phyloP scores from a whole-genome alignment of 2,113 vertebrate species.

The Takifugu bimaculatus region DNA sequence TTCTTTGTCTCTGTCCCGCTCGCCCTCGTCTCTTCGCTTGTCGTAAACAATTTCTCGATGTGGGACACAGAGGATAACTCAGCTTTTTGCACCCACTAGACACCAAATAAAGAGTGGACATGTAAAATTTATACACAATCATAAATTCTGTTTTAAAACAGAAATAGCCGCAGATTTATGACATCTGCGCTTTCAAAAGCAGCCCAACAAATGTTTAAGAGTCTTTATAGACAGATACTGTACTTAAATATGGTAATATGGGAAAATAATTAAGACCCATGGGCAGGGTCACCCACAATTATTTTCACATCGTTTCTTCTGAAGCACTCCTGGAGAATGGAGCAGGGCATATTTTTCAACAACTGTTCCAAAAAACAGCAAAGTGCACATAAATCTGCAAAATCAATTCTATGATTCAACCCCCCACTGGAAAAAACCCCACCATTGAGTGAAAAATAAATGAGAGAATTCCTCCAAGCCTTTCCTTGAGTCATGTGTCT shows the following conservation, averaged over 20 bases:
- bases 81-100: too few species aligned
- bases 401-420: background rate
- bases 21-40: slow-evolving; percentile 24
- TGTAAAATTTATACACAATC: background rate
- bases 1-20: slow-evolving; percentile 11
- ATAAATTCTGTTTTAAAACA: background rate
- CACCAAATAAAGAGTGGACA: too few species aligned
- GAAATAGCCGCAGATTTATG: too few species aligned
- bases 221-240: too few species aligned
- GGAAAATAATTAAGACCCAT: too few species aligned
- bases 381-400: background rate
- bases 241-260: too few species aligned
- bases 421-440: background rate
- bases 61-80: background rate
- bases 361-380: background rate
- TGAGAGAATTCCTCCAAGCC: slow-evolving; percentile 17
- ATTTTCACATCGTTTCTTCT: too few species aligned
- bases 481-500: slow-evolving; percentile 22
- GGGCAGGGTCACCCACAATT: too few species aligned
- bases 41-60: slow-evolving; percentile 13
- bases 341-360: background rate
- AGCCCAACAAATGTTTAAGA: too few species aligned
- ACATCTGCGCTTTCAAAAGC: too few species aligned
- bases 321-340: background rate
- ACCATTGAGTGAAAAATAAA: background rate